Percentiles rank a stretch among this genome's conserved stretches.
Conservation (phyloP, 2,797 vertebrate genomes). For the Phylloscopus collybita region DNA sequence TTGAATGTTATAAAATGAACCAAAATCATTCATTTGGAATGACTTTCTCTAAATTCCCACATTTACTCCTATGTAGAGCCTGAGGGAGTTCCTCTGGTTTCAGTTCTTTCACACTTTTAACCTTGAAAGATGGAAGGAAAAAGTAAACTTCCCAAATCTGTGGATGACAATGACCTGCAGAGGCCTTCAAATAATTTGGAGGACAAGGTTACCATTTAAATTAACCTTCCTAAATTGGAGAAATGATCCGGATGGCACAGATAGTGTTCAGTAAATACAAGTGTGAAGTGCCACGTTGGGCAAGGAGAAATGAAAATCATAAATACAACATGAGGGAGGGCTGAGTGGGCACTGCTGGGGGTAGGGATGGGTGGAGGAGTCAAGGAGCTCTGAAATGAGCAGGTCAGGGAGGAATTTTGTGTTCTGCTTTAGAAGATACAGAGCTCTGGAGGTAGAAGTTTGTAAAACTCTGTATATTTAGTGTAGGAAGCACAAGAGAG, state of each 20-base stretch:
- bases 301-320: neutral
- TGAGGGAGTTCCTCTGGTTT: constrained; percentile 38
- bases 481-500: neutral
- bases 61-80: constrained; percentile 11
- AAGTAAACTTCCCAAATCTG: constrained; percentile 37
- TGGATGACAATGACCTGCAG: neutral
- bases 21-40: constrained; percentile 35
- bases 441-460: neutral
- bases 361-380: neutral
- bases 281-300: neutral
- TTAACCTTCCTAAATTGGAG: constrained; percentile 62
- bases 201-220: constrained; percentile 60
- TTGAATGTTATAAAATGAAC: neutral
- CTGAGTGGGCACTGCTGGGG: neutral
- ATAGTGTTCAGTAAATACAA: neutral
- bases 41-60: constrained; percentile 26
- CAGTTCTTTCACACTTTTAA: constrained; percentile 36
- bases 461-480: neutral
- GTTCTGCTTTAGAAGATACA: neutral
- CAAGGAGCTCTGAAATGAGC: neutral
- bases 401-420: neutral
- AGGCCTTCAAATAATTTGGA: constrained; percentile 25
- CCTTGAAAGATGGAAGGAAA: constrained; percentile 31
- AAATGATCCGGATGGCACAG: neutral
- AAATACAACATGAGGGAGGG: neutral